phyloP scores from a whole-genome alignment of 2,113 vertebrate genomes.

The Scartelaos histophorus region DNA sequence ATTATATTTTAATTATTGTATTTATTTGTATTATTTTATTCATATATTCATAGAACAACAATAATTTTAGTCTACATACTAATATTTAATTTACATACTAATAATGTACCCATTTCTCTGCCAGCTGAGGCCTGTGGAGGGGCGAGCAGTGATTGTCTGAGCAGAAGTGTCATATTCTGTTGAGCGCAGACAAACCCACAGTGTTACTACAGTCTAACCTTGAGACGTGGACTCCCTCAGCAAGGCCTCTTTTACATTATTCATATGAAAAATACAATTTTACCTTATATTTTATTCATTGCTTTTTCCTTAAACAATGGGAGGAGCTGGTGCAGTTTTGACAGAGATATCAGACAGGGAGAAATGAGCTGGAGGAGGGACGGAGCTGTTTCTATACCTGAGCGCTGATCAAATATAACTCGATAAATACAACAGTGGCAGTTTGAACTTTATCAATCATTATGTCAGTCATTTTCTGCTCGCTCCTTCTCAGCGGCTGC shows the following conservation, averaged over 20 bases:
- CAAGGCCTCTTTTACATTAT: conserved; percentile 75
- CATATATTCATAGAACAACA: too few relatives aligned
- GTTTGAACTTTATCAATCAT: conserved; percentile 32
- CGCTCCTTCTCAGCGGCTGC: too few relatives aligned
- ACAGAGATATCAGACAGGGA: conserved; percentile 51
- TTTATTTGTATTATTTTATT: too few relatives aligned
- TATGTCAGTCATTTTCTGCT: background rate
- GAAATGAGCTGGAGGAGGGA: conserved; percentile 50
- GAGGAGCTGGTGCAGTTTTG: conserved; percentile 52
- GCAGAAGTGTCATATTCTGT: conserved; percentile 57
- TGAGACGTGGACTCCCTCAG: conserved; percentile 67
- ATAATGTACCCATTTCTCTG: background rate
- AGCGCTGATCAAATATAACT: conserved; percentile 68
- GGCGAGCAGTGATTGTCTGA: conserved; percentile 46
- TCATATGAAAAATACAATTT: conserved; percentile 77
- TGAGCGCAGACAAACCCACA: conserved; percentile 66
- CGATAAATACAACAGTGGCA: conserved; percentile 44
- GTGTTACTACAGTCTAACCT: conserved; percentile 62
- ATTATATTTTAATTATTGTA: too few relatives aligned
- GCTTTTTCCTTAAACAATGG: conserved; percentile 72
- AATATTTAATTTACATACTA: background rate
- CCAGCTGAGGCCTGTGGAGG: conserved; percentile 31
- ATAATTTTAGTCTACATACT: too few relatives aligned
- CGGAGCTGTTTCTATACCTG: conserved; percentile 54
- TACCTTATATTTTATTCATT: conserved; percentile 81